Base-by-base conservation (phyloP, 2,113 vertebrate species). In the Tachuris rubrigastra region DNA sequence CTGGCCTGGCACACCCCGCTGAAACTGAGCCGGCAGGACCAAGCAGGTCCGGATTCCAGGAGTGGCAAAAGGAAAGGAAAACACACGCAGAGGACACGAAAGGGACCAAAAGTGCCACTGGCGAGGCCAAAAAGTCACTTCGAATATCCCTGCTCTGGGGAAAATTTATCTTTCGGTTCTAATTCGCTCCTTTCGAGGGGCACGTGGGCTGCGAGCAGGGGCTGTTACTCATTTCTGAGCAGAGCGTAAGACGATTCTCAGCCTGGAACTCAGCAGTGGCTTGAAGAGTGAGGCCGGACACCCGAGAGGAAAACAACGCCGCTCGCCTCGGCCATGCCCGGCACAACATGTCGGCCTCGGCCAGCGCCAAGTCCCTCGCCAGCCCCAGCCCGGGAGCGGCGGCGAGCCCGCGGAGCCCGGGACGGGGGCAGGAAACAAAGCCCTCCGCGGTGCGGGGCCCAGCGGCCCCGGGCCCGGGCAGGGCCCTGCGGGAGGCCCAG, bases 331-430 rank as follows among this genome's bases (percentile, higher is more conserved):
- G 95, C 87, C 62, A 5, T 71, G 56, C 69, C 87, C 53, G 13
- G 53, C 80, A 35, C 52, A 94, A 93, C 69, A 94, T 75, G 85
- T 89, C 93, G 58, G 87, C 65, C 65, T 46, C 65, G n/a, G 17
- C 37, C 16, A 59, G 35, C 20, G 83, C 80, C 76, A 28, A 89
- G 72, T 66, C 76, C 66, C 77, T 33, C 4, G 18, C 50, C 16
- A 69, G 65, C 27, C 42, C 15, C 35, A 7, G 50, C 50, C 60
- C 21, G 7, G 47, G 50, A 37, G 42, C 66, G 11, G 10, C 79
- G 12, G 72, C 8, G 30, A 15, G 77, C 50, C 25, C 11, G 5
- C 49, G 23, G 31, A 41, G 24, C 10, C 49, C 41, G 12, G n/a
- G 14, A 39, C 41, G 6, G 9, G 6, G 10, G 19, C 9, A 2